Base-by-base conservation (phyloP, 2,888 invertebrate species). In the Selenia dentaria region DNA sequence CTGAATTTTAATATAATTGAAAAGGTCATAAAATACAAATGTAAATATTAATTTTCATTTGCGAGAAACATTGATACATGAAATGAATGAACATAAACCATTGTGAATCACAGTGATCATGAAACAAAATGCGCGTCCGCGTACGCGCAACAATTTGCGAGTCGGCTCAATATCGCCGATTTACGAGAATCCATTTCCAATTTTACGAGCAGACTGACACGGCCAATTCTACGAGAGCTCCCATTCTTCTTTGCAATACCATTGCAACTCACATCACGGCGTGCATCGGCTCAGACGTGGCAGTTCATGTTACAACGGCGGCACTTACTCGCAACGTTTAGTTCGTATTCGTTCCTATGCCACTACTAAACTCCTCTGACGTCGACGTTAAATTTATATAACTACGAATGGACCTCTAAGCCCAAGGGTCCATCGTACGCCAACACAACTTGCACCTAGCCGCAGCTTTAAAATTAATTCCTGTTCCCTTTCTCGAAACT, bases 111-210 rank as follows among this genome's bases (percentile, higher is more conserved):
- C 60, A 57, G 63, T 76, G 76, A 80, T 81, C 73, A 75, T 77
- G 71, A 65, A 69, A 59, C 59, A 64, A 68, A 78, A 79, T 81
- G 79, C 76, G 65, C 74, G 74, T 64, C 73, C 70, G 75, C 79
- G 82, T 80, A 72, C 78, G 74, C 75, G 70, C 70, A 65, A 75
- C 79, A 75, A 82, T 82, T 81, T 81, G 82, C 73, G 70, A 77
- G 71, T 76, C 65, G 41, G 62, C 70, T 80, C 76, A 79, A 77
- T 82, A 78, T 77, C 65, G 64, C 61, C 74, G 78, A 82, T 84
- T 85, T 83, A 82, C 79, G 82, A 82, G 76, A 71, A 82, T 77
- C 73, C 76, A 78, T 83, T 82, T 82, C 70, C 72, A 73, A 83
- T 79, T 84, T 86, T 85, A 84, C 70, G 82, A 82, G 70, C 75